Conservation (phyloP, 2,888 invertebrate genomes). For the Andrena hattorfiana region DNA sequence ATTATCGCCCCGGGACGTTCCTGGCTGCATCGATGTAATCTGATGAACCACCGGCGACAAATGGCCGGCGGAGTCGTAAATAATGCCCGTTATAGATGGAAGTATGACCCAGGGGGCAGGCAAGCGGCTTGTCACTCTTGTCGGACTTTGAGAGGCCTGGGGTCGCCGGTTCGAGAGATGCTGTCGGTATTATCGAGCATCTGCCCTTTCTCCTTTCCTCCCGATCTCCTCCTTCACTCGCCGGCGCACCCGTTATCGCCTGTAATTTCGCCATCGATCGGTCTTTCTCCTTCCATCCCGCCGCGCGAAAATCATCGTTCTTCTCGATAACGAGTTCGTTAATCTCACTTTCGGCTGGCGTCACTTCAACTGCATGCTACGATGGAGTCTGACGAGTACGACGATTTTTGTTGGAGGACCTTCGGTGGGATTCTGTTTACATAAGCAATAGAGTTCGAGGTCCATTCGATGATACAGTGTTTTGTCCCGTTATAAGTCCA, state of each 20-base stretch:
- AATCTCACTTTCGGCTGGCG: background rate
- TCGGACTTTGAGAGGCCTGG: slow-evolving; percentile 82
- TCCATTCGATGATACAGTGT: too few relatives aligned
- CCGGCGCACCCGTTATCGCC: background rate
- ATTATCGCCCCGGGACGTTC: too few relatives aligned
- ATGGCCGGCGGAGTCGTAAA: slow-evolving; percentile 59
- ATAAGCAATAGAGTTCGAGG: too few relatives aligned
- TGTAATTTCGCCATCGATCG: slow-evolving; percentile 15
- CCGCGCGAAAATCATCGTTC: background rate
- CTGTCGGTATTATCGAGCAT: slow-evolving; percentile 67
- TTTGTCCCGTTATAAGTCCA: too few relatives aligned
- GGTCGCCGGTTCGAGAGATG: slow-evolving; percentile 80
- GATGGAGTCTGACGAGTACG: too few relatives aligned
- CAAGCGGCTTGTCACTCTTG: slow-evolving; percentile 34
- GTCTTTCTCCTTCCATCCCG: background rate
- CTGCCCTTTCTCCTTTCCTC: slow-evolving; percentile 39
- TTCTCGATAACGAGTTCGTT: background rate
- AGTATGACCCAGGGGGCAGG: slow-evolving; percentile 68
- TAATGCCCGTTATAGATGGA: slow-evolving; percentile 62
- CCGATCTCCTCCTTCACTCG: slow-evolving; percentile 22
- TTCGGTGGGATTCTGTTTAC: too few relatives aligned
- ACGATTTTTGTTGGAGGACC: too few relatives aligned
- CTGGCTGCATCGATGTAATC: slow-evolving; percentile 3
- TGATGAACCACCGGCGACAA: slow-evolving; percentile 16
- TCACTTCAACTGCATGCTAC: background rate